phyloP scores from a whole-genome alignment of 2,888 invertebrate genomes.

The Lumbricus terrestris region DNA sequence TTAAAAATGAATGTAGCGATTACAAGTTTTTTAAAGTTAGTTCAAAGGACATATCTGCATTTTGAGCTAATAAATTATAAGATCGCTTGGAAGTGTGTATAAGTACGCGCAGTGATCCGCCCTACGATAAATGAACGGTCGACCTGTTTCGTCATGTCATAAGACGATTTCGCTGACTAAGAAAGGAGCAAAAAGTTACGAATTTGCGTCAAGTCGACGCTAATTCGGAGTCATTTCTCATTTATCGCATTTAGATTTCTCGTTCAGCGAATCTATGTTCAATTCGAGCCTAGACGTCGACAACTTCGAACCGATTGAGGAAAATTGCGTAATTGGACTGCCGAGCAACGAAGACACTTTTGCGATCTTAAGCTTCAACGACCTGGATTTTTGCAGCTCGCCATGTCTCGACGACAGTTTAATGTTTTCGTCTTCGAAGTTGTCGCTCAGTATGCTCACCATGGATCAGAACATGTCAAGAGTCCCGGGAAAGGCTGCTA shows the following conservation, averaged over 20 bases:
- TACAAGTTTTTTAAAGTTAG: neutral
- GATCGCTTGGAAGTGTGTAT: neutral
- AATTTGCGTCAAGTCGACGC: neutral
- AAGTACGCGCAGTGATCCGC: neutral
- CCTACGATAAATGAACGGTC: neutral
- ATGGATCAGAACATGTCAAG: neutral
- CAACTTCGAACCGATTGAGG: neutral
- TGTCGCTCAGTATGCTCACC: neutral
- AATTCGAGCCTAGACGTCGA: neutral
- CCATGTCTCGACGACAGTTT: conserved; percentile 25
- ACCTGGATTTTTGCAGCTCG: conserved; percentile 18
- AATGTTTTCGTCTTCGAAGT: neutral
- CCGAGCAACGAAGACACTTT: conserved; percentile 17
- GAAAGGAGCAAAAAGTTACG: neutral
- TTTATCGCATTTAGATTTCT: neutral
- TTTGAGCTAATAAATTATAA: neutral
- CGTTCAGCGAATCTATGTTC: neutral
- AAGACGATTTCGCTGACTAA: neutral
- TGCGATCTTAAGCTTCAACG: conserved; percentile 24
- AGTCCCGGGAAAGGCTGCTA: neutral
- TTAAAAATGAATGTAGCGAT: neutral
- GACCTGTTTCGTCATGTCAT: neutral
- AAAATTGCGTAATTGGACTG: neutral
- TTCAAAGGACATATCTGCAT: neutral
- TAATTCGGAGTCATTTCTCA: neutral